These are phyloP conservation scores for Spilarctia lutea DNA, from an alignment of 2,888 invertebrate species.

Conservation along the genomic window DNA sequence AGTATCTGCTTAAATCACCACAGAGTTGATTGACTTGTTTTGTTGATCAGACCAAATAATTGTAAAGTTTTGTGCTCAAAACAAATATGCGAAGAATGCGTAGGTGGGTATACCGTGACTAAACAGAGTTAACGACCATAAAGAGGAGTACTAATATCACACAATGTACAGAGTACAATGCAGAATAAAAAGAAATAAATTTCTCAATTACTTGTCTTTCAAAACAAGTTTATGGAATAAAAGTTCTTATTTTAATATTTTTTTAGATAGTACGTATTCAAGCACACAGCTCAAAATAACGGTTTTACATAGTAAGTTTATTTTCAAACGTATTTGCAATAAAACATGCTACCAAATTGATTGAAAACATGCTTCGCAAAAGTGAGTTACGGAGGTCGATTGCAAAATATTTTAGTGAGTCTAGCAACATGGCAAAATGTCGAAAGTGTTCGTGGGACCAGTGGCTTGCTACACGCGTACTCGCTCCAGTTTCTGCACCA, in stretches of 20 bases:
- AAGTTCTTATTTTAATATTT: background rate
- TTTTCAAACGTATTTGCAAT: background rate
- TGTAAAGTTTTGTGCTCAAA: conserved; percentile 8
- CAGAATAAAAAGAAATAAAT: background rate
- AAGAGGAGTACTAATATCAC: background rate
- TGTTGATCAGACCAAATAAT: background rate
- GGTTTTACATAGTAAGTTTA: background rate
- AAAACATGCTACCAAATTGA: background rate
- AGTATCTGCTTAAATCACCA: conserved; percentile 11
- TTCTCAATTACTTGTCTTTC: background rate
- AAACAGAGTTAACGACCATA: background rate
- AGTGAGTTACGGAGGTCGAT: conserved; percentile 42
- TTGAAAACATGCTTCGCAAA: conserved; percentile 19
- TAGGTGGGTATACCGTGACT: conserved; percentile 1
- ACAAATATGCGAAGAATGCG: background rate
- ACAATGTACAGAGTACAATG: background rate
- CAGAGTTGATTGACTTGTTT: conserved; percentile 32
- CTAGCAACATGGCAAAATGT: conserved; percentile 59
- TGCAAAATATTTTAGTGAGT: conserved; percentile 59
- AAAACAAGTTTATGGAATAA: background rate
- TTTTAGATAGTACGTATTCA: background rate
- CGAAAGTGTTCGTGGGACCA: conserved; percentile 77
- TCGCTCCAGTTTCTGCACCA: conserved; percentile 67
- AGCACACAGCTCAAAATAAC: background rate
- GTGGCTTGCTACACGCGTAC: conserved; percentile 62